phyloP scores from a whole-genome alignment of 2,113 vertebrate genomes.

The Suricata suricatta region DNA sequence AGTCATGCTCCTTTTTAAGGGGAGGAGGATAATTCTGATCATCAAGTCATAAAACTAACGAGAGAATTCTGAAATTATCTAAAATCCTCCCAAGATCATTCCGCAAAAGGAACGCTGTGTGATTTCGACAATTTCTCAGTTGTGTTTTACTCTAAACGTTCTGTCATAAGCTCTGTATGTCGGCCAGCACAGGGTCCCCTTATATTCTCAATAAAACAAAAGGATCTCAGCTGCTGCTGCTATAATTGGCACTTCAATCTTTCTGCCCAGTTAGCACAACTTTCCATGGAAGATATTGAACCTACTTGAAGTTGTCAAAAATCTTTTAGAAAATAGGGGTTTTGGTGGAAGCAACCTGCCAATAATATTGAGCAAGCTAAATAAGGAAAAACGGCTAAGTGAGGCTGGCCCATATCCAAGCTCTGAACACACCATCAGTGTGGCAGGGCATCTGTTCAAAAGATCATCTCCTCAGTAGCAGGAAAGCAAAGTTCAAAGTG shows the following conservation, averaged over 20 bases:
- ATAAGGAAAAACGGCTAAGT: conserved; percentile 74
- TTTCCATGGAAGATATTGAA: conserved; percentile 78
- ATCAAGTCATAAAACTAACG: conserved; percentile 34
- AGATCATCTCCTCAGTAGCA: conserved; percentile 46
- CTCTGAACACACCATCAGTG: conserved; percentile 50
- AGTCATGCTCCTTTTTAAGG: not conserved
- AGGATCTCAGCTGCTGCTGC: conserved; percentile 62
- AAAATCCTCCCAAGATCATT: conserved; percentile 8
- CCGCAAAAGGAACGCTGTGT: not conserved
- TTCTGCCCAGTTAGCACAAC: conserved; percentile 72
- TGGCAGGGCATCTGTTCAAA: conserved; percentile 69
- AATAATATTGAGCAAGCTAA: conserved; percentile 76
- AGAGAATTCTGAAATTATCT: not conserved
- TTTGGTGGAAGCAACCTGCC: conserved; percentile 74
- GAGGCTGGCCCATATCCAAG: conserved; percentile 69
- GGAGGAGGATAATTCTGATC: conserved; percentile 58
- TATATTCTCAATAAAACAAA: conserved; percentile 66
- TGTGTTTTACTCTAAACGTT: conserved; percentile 38
- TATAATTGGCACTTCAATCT: conserved; percentile 73
- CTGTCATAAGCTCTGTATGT: not conserved
- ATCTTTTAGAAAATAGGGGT: conserved; percentile 71
- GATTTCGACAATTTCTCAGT: not conserved
- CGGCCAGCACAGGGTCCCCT: conserved; percentile 52
- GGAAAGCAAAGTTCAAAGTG: conserved; percentile 57
- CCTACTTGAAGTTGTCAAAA: conserved; percentile 79